Conservation (phyloP, 2,797 vertebrate species). For the Orestias chungarensis region DNA sequence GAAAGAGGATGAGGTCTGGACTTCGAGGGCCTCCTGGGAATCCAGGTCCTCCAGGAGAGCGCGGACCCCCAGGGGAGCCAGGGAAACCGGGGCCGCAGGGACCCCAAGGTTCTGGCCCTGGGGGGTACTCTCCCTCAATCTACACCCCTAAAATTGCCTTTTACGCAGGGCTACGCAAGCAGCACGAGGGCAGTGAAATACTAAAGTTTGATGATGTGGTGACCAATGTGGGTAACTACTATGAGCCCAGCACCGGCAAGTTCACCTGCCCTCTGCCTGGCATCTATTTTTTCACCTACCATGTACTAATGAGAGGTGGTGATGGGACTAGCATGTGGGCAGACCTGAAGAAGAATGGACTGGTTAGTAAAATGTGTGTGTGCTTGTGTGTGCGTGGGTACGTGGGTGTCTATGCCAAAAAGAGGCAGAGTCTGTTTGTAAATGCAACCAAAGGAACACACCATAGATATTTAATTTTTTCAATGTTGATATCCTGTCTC, state of each 20-base stretch:
- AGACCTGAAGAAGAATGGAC: slow-evolving; percentile 90
- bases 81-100: slow-evolving; percentile 88
- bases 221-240: slow-evolving; percentile 93
- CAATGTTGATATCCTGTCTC: slow-evolving; percentile 55
- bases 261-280: slow-evolving; percentile 92
- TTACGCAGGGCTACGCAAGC: slow-evolving; percentile 88
- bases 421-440: slow-evolving; percentile 29
- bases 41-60: slow-evolving; percentile 82
- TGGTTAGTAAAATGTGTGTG: slow-evolving; percentile 81
- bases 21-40: slow-evolving; percentile 84
- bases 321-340: slow-evolving; percentile 92
- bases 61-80: slow-evolving; percentile 85
- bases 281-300: slow-evolving; percentile 92
- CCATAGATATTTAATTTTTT: slow-evolving; percentile 27
- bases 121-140: slow-evolving; percentile 85
- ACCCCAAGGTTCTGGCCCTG: slow-evolving; percentile 83
- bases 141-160: slow-evolving; percentile 93
- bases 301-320: slow-evolving; percentile 89
- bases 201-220: slow-evolving; percentile 93
- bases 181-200: slow-evolving; percentile 88
- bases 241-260: slow-evolving; percentile 90
- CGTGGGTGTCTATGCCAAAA: background rate
- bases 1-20: slow-evolving; percentile 86
- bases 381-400: slow-evolving; percentile 2
- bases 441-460: slow-evolving; percentile 46